Percentiles rank a stretch among this genome's conserved stretches.
Evolutionary conservation across 2,888 invertebrate species (phyloP).

Genomic region (Exephanes ischioxanthus): DNA sequence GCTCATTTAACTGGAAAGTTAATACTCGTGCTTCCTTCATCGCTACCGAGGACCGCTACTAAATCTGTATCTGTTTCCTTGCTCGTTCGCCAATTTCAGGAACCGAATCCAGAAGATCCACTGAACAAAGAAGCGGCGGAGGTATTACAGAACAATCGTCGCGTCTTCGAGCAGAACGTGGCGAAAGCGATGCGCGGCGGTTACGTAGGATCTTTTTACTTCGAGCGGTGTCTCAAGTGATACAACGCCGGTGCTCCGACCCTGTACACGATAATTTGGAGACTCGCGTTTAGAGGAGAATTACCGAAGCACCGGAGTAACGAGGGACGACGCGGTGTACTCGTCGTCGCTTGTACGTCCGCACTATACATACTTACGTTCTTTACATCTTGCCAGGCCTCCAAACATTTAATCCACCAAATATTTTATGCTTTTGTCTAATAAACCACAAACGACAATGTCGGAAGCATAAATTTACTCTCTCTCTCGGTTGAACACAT

Average conservation of each 20-base stretch:
- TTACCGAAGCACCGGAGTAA: slow-evolving; percentile 73
- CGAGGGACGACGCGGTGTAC: slow-evolving; percentile 70
- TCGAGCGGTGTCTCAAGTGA: slow-evolving; percentile 98
- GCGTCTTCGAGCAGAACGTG: slow-evolving; percentile 98
- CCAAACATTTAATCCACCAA: slow-evolving; percentile 80
- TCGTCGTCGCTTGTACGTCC: slow-evolving; percentile 76
- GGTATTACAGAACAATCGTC: slow-evolving; percentile 96
- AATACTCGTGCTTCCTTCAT: not conserved
- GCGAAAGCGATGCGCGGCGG: slow-evolving; percentile 98
- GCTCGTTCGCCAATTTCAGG: slow-evolving; percentile 86
- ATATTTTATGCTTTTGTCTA: slow-evolving; percentile 80
- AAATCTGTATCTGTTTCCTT: not conserved
- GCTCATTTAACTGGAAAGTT: not conserved
- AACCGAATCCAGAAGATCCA: slow-evolving; percentile 99
- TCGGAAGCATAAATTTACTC: slow-evolving; percentile 31
- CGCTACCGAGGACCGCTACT: not conserved
- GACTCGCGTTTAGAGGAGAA: slow-evolving; percentile 75
- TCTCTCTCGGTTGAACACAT: slow-evolving; percentile 22
- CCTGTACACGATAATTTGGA: slow-evolving; percentile 75
- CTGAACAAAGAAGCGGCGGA: slow-evolving; percentile 99
- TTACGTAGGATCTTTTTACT: slow-evolving; percentile 96
- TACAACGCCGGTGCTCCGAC: slow-evolving; percentile 82
- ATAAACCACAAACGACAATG: slow-evolving; percentile 21
- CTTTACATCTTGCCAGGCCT: slow-evolving; percentile 81
- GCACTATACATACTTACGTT: slow-evolving; percentile 81